Conservation (phyloP, 2,113 vertebrate species). For the Trochalopteron elliotii region DNA sequence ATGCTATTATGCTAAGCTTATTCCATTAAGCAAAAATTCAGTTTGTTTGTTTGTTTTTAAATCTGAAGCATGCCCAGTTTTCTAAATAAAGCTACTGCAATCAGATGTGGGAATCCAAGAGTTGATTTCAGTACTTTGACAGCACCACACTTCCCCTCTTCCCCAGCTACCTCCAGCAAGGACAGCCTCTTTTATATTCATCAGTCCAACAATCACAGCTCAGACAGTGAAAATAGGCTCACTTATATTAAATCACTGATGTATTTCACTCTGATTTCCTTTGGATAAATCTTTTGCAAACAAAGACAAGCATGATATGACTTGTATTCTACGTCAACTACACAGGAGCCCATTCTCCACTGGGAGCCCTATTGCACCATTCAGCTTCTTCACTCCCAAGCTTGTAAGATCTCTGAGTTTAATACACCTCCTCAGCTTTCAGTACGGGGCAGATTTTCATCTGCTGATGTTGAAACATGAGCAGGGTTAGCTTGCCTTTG, state of each 20-base stretch:
- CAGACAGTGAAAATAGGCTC: not conserved
- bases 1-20: not conserved
- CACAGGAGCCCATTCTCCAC: accelerated
- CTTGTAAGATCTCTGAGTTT: not conserved
- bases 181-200: not conserved
- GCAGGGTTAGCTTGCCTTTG: not conserved
- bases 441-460: not conserved
- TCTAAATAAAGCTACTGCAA: not conserved
- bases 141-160: not conserved
- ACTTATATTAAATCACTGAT: not conserved
- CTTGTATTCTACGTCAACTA: not conserved
- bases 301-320: not conserved
- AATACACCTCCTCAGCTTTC: not conserved
- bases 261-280: not conserved
- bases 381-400: not conserved
- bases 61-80: not conserved
- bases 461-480: not conserved
- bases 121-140: not conserved
- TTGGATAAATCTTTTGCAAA: not conserved
- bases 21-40: not conserved
- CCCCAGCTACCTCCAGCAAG: not conserved
- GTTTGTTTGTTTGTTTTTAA: not conserved
- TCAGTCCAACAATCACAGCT: not conserved
- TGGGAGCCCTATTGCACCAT: not conserved
- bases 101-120: not conserved